These are phyloP conservation scores for Platyura marginata DNA, from an alignment of 1,140 invertebrate species.

Conservation along the genomic window DNA sequence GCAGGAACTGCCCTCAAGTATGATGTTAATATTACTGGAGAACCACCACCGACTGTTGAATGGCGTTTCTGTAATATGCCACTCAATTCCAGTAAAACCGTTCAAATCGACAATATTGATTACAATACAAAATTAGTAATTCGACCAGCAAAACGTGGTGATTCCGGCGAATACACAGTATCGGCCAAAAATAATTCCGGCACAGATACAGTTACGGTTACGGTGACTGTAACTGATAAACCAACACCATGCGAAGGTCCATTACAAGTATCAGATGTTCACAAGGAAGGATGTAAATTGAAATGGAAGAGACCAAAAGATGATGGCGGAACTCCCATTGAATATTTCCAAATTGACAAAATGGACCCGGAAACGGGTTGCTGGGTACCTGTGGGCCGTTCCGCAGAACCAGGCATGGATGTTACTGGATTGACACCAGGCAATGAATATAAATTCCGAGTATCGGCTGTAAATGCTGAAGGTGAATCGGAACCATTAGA, in stretches of 20 bases:
- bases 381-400: slow-evolving; percentile 79
- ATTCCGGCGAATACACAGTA: slow-evolving; percentile 79
- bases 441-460: slow-evolving; percentile 88
- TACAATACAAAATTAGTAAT: slow-evolving; percentile 79
- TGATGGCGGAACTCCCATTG: slow-evolving; percentile 72
- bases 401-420: slow-evolving; percentile 63
- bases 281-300: slow-evolving; percentile 83
- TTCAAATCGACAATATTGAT: slow-evolving; percentile 65
- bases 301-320: slow-evolving; percentile 88
- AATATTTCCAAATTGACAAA: slow-evolving; percentile 89
- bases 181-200: slow-evolving; percentile 70
- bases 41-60: slow-evolving; percentile 76
- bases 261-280: slow-evolving; percentile 69
- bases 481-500: slow-evolving; percentile 90
- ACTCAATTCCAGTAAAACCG: slow-evolving; percentile 26
- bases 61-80: slow-evolving; percentile 59
- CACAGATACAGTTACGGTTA: slow-evolving; percentile 74
- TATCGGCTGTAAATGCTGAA: slow-evolving; percentile 88
- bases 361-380: slow-evolving; percentile 82
- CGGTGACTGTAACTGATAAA: slow-evolving; percentile 83
- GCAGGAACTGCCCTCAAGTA: slow-evolving; percentile 82
- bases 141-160: slow-evolving; percentile 55
- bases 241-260: slow-evolving; percentile 75
- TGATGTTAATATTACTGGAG: slow-evolving; percentile 63
- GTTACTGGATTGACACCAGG: slow-evolving; percentile 74